Base-by-base conservation (phyloP, 1,140 invertebrate species). In the Eriocheir sinensis region DNA sequence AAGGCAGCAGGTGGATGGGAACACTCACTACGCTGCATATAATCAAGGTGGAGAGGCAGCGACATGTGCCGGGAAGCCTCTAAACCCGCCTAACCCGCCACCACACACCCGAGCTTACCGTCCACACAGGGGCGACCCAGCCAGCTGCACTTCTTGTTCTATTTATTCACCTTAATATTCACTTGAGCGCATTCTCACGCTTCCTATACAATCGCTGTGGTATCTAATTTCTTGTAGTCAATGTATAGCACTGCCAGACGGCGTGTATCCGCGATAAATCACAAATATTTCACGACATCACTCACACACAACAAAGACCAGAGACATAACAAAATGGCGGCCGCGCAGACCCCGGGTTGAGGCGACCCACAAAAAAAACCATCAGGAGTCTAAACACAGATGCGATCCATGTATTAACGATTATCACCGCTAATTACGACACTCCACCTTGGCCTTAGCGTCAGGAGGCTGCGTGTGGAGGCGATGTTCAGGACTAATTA, bases 241-340 rank as follows among this genome's bases (percentile, higher is more conserved):
- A 88, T 60, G 53, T 83, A 60, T 38, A 86, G n/a, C 89, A 85
- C 80, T 60, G 90, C 81, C 86, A 94, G 93, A 94, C 89, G 89
- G 81, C 36, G 80, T 94, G 44, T 94, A 94, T 91, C 93, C 89
- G 89, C 93, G 89, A 91, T 94, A 94, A 94, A 86, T 94, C 93
- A 94, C 90, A 86, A 94, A 91, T 91, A 94, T 94, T 48, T 92
- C 93, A 94, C 89, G 89, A 94, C 93, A 94, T 94, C 93, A 94
- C 89, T 92, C 89, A 91, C 93, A 94, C 89, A 94, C 93, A 94
- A 94, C 93, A 94, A 94, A 94, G 93, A 91, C 41, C 89, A 40
- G 34, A 92, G 93, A 92, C 89, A 92, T 91, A 91, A 94, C 93
- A 94, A 94, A 94, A 94, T 94, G 93, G 93, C 93, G 85, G 93